Conservation (phyloP, 2,888 invertebrate genomes). For the Pseudococcus jackbeardsleyi region DNA sequence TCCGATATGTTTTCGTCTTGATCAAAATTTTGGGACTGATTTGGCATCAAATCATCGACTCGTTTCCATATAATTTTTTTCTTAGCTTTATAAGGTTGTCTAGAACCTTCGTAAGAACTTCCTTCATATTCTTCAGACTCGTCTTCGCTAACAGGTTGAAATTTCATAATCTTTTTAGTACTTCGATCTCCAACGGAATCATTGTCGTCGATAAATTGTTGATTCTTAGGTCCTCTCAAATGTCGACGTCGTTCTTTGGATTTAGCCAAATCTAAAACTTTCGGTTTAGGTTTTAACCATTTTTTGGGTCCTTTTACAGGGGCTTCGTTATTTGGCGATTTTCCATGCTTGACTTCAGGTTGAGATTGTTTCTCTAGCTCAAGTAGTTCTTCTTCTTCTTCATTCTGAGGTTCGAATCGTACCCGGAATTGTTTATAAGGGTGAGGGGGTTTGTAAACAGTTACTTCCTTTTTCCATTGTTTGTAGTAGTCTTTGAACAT, state of each 20-base stretch:
- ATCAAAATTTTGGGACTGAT: neutral
- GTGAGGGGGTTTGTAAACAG: slow-evolving; percentile 70
- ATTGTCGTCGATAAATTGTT: neutral
- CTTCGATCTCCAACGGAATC: neutral
- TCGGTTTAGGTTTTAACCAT: neutral
- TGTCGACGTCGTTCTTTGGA: neutral
- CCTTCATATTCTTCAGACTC: neutral
- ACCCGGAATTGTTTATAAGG: slow-evolving; percentile 69
- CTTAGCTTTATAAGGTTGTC: neutral
- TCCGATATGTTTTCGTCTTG: neutral
- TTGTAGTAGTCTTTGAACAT: slow-evolving; percentile 66
- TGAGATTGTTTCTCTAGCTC: neutral
- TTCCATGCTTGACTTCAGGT: neutral
- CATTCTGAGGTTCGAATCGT: neutral
- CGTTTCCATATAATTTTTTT: neutral
- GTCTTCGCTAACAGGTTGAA: neutral
- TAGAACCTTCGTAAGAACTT: neutral
- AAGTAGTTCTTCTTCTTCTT: slow-evolving; percentile 28
- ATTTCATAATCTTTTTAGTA: neutral
- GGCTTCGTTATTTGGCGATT: neutral
- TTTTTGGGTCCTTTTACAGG: neutral
- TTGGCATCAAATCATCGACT: neutral
- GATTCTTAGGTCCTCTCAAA: neutral
- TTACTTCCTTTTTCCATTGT: slow-evolving; percentile 65
- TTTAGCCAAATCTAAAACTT: neutral